Conservation (phyloP, 2,888 invertebrate species). For the Octonoba sinensis region DNA sequence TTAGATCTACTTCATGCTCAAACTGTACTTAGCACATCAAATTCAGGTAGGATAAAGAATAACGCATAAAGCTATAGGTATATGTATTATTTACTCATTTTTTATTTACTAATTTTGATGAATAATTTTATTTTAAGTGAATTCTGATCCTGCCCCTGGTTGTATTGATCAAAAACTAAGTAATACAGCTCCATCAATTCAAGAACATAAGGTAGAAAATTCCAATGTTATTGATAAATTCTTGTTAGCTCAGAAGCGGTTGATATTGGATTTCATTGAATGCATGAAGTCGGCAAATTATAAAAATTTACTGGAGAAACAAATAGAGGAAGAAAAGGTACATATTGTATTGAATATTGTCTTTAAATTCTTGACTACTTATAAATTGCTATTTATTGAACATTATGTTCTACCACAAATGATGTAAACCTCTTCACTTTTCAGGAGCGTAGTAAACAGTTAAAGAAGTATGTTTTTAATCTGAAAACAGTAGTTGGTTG, state of each 20-base stretch:
- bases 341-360: constrained; percentile 29
- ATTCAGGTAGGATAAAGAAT: constrained; percentile 74
- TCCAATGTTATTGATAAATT: constrained; percentile 82
- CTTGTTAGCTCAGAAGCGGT: constrained; percentile 86
- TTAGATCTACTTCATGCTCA: constrained; percentile 89
- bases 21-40: constrained; percentile 87
- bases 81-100: not conserved
- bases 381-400: too few species aligned
- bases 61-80: not conserved
- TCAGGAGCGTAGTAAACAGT: constrained; percentile 74
- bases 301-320: constrained; percentile 79
- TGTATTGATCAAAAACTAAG: constrained; percentile 90
- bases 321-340: constrained; percentile 86
- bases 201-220: constrained; percentile 21
- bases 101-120: not conserved
- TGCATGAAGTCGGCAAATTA: constrained; percentile 86
- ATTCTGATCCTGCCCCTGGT: constrained; percentile 81
- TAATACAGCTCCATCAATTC: constrained; percentile 22
- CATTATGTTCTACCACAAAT: too few species aligned
- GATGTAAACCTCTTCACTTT: constrained; percentile 7
- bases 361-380: not conserved
- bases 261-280: constrained; percentile 86
- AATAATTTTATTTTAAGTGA: constrained; percentile 1
- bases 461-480: constrained; percentile 87
- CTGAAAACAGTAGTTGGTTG: constrained; percentile 93